A percentile compares a stretch with the other conserved stretches of the same genome.
phyloP scores from a whole-genome alignment of 2,888 invertebrate genomes.

The Thecocarcelia acutangulata region DNA sequence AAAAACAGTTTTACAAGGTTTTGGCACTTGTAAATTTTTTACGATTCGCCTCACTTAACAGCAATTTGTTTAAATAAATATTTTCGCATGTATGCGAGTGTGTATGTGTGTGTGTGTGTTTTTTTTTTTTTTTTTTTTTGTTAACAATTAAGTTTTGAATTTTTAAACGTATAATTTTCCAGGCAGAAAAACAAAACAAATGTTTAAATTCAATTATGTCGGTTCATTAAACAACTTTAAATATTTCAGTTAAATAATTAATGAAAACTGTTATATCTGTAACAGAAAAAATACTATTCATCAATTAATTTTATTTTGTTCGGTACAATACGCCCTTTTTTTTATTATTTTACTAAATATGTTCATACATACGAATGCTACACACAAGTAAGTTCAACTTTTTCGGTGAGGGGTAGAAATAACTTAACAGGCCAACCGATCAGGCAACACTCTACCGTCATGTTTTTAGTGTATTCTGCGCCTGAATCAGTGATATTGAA shows the following conservation, averaged over 20 bases:
- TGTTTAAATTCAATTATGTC: slow-evolving; percentile 45
- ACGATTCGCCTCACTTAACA: slow-evolving; percentile 1
- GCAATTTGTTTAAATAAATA: slow-evolving; percentile 4
- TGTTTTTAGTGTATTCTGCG: no score
- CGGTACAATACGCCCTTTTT: neutral
- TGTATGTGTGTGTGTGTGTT: no score
- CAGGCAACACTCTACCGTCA: no score
- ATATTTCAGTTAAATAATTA: slow-evolving; percentile 49
- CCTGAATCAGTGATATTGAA: no score
- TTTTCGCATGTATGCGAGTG: no score
- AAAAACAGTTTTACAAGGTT: neutral
- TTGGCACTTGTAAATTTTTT: slow-evolving; percentile 3
- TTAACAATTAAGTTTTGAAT: slow-evolving; percentile 43
- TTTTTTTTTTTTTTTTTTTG: slow-evolving; percentile 10
- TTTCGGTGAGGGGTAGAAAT: no score
- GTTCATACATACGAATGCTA: no score
- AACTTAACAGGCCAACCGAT: no score
- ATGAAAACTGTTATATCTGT: slow-evolving; percentile 17
- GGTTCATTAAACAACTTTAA: slow-evolving; percentile 51
- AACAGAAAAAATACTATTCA: slow-evolving; percentile 15
- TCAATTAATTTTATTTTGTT: slow-evolving; percentile 29
- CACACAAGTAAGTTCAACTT: no score
- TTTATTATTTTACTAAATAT: no score
- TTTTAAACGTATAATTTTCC: slow-evolving; percentile 20
- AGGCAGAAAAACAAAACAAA: slow-evolving; percentile 9